Evolutionary conservation across 2,113 vertebrate species (phyloP).

Genomic region (Ivindomyrus marchei): DNA sequence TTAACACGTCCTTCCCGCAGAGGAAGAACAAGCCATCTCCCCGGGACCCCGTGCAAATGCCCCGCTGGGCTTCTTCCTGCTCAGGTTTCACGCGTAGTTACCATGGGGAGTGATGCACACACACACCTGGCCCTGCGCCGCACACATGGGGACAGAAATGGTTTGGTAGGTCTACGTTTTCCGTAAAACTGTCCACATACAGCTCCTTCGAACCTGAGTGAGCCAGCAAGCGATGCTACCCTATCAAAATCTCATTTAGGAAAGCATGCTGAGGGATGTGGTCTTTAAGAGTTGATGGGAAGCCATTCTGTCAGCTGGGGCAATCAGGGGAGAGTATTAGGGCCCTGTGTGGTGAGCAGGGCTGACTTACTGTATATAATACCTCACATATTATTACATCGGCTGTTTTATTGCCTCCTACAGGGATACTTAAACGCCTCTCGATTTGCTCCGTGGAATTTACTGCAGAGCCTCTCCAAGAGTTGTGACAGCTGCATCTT

Average conservation of each 20-base stretch:
- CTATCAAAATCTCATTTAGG: constrained; percentile 5
- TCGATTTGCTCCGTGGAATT: constrained; percentile 1
- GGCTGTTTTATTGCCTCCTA: constrained; percentile 1
- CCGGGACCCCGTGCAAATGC: not conserved
- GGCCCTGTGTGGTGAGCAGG: not conserved
- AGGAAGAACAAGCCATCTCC: constrained; percentile 3
- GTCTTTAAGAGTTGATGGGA: constrained; percentile 2
- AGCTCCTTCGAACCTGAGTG: not conserved
- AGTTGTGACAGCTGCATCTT: not conserved
- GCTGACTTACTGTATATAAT: constrained; percentile 1
- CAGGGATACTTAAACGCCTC: not conserved
- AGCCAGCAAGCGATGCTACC: not conserved
- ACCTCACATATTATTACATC: not conserved
- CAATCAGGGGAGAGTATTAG: not conserved
- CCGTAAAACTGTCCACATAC: not conserved
- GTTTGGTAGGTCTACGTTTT: not conserved
- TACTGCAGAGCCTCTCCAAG: not conserved
- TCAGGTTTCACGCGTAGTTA: not conserved
- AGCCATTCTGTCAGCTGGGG: not conserved
- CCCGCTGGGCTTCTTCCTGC: not conserved
- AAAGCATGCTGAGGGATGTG: not conserved
- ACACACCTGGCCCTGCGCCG: too few species aligned
- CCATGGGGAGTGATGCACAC: not conserved
- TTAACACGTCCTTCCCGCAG: constrained; percentile 17
- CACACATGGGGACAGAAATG: not conserved